These are phyloP conservation scores for Anisognathus igniventris DNA, from an alignment of 2,797 vertebrate genomes.

Conservation along the genomic window DNA sequence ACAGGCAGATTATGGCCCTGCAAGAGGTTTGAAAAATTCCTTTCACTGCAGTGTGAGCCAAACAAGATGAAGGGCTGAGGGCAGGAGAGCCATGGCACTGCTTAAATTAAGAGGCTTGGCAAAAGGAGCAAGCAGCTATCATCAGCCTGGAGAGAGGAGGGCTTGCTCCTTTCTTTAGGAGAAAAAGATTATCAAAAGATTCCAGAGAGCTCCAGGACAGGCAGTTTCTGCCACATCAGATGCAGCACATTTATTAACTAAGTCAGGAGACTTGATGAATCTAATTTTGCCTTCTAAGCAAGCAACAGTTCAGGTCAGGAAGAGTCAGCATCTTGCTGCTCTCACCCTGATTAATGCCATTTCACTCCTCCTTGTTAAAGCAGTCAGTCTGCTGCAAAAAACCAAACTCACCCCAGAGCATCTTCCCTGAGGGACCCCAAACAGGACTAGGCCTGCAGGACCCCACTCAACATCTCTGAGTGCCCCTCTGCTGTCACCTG, in stretches of 20 bases:
- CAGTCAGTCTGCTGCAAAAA: background rate
- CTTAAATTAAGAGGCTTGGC: background rate
- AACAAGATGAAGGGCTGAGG: background rate
- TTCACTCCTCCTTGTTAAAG: background rate
- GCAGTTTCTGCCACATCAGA: background rate
- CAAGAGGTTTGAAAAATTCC: background rate
- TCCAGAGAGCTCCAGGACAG: background rate
- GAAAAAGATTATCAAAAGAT: background rate
- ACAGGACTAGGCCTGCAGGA: fast-evolving
- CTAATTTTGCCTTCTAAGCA: conserved; percentile 3
- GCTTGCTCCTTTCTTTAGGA: background rate
- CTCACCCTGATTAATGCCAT: background rate
- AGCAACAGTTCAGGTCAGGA: background rate
- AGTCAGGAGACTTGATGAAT: background rate
- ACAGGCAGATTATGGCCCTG: background rate
- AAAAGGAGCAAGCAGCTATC: background rate
- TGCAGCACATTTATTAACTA: background rate
- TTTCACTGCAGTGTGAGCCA: background rate
- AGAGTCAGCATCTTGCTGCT: background rate
- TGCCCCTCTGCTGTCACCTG: fast-evolving
- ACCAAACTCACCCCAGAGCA: background rate
- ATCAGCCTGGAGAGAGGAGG: background rate
- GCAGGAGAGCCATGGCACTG: background rate
- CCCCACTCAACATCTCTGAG: fast-evolving
- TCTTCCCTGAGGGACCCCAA: background rate